Base-by-base conservation (phyloP, 2,113 vertebrate species). In the Gobio gobio region DNA sequence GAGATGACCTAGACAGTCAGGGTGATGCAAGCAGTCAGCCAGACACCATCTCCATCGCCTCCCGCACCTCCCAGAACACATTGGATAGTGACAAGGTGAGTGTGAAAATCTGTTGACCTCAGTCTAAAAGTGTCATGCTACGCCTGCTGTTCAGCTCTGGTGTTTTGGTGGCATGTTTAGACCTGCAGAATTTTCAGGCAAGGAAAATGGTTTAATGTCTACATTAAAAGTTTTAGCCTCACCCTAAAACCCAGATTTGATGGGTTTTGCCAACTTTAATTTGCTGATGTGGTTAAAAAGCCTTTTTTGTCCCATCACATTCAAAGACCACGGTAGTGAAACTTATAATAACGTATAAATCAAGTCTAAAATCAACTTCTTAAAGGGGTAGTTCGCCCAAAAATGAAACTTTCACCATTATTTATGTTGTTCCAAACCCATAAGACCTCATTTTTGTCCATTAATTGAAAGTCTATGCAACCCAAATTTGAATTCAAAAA, bases 21-120 rank as follows among this genome's bases (percentile, higher is more conserved):
- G 97, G 98, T 78, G 98, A 99, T 51, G 97, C 96, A 82, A 99
- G 98, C 93, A 99, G 97, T 91, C 98, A 99, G 85, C 98, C 97
- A 3, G 98, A 99, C 89, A 99, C 98, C 1, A 98, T 99, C 89
- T 99, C 98, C 16, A 97, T 99, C 68, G 98, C 98, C 0, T 99
- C 98, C 10, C 96, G 98, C 90, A 99, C 98, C 0, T 99, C 98
- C 24, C 98, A 99, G 93, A 99, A 99, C 92, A 99, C 98, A 0
- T 94, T 99, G 90, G 98, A 99, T 92, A 99, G 98, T 0, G 98
- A 99, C 87, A 99, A 99, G 96, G 98, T 99, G 87, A 94, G 93
- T 1, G 1, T 64, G 73, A 64, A 22, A 10, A 51, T 66, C 45
- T 49, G n/a, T 66, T 24, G 4, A n/a, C 61, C 26, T 36, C 14